A percentile compares a stretch with the other conserved stretches of the same genome.
These are phyloP conservation scores for Sorex maritimensis DNA, from an alignment of 2,797 vertebrate species.

Conservation along the genomic window DNA sequence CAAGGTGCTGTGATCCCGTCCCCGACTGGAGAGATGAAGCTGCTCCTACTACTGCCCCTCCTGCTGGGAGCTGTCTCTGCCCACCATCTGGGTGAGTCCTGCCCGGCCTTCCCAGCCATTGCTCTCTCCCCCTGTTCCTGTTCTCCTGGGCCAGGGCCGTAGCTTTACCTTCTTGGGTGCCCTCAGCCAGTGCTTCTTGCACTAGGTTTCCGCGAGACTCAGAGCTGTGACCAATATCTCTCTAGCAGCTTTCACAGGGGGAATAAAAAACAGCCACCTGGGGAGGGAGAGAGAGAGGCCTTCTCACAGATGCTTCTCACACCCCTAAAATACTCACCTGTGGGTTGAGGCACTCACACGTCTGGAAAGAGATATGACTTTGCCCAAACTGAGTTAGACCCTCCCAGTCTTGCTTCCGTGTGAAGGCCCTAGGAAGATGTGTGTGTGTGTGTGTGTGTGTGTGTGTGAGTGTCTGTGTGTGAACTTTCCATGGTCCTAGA, in stretches of 20 bases:
- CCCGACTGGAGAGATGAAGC: background rate
- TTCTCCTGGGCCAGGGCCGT: background rate
- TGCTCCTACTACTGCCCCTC: background rate
- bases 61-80: slow-evolving; percentile 64
- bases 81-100: slow-evolving; percentile 51
- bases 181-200: background rate
- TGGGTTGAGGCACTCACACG: background rate
- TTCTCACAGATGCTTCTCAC: background rate
- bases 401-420: background rate
- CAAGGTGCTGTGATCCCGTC: background rate
- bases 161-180: background rate
- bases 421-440: rapidly evolving
- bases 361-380: background rate
- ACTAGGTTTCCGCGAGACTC: background rate
- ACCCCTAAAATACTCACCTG: rapidly evolving
- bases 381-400: background rate
- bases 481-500: slow-evolving; percentile 44
- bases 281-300: background rate
- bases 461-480: no score
- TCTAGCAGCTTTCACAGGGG: background rate
- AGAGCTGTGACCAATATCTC: background rate
- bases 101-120: no score
- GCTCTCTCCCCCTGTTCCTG: background rate
- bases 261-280: background rate
- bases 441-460: no score